These are phyloP conservation scores for Phycodurus eques DNA, from an alignment of 2,113 vertebrate species.

Conservation along the genomic window DNA sequence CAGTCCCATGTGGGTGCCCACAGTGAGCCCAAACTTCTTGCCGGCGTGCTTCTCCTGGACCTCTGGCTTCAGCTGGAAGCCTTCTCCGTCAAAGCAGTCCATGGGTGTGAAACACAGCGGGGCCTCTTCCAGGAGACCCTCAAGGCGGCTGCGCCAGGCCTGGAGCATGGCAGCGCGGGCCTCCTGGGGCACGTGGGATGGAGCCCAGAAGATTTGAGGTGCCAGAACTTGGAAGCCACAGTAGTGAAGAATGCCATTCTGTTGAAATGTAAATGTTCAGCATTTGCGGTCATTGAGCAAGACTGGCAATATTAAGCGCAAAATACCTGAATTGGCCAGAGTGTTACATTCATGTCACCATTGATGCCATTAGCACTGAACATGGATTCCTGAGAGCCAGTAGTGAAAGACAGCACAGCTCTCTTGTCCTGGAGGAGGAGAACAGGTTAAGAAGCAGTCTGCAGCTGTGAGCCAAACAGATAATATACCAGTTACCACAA, in stretches of 20 bases:
- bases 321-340: constrained; percentile 82
- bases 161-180: constrained; percentile 55
- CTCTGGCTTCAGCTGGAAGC: constrained; percentile 70
- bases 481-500: no score
- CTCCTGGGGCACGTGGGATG: constrained; percentile 45
- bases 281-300: not conserved
- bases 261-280: constrained; percentile 8
- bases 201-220: constrained; percentile 78
- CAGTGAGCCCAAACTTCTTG: constrained; percentile 67
- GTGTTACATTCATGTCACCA: constrained; percentile 80
- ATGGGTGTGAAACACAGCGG: constrained; percentile 61
- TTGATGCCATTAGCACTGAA: constrained; percentile 76
- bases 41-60: constrained; percentile 56
- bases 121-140: constrained; percentile 42
- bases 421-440: constrained; percentile 74
- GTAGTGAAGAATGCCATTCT: constrained; percentile 79
- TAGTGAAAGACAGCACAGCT: constrained; percentile 80
- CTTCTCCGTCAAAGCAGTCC: constrained; percentile 71
- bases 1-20: constrained; percentile 75
- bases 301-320: not conserved
- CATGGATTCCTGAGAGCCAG: constrained; percentile 73
- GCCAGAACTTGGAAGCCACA: constrained; percentile 83
- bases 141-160: constrained; percentile 32
- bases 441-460: not conserved
- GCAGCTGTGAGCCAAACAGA: no score